Conservation (phyloP, 2,888 invertebrate species). For the Tipula lateralis region DNA sequence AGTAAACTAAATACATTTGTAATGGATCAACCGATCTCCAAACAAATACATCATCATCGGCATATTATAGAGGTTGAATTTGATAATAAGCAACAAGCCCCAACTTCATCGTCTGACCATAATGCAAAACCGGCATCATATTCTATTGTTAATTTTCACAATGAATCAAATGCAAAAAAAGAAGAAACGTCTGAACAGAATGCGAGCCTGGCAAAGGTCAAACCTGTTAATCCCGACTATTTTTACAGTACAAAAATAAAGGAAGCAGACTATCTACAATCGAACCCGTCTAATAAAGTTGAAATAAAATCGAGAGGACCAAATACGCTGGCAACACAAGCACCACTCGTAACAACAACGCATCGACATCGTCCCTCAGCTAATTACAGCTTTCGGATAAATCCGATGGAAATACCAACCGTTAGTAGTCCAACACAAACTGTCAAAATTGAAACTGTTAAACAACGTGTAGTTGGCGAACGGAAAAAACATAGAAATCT, state of each 20-base stretch:
- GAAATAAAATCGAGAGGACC: neutral
- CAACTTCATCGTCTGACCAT: neutral
- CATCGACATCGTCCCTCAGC: neutral
- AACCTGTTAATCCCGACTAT: neutral
- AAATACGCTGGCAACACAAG: neutral
- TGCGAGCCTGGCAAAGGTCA: neutral
- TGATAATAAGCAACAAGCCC: neutral
- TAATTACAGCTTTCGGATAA: neutral
- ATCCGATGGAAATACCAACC: neutral
- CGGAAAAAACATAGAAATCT: neutral
- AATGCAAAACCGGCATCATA: neutral
- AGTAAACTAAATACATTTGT: neutral
- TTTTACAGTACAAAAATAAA: neutral
- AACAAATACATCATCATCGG: neutral
- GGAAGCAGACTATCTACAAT: neutral
- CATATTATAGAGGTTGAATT: neutral
- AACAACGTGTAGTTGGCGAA: neutral
- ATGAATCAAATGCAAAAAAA: neutral
- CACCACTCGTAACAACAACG: neutral
- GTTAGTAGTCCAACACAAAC: neutral
- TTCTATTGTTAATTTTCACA: neutral
- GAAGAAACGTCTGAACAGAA: neutral
- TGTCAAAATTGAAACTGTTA: neutral
- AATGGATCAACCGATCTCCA: constrained; percentile 19
- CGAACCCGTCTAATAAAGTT: neutral